Conservation (phyloP, 2,888 invertebrate species). For the Lepas anatifera region DNA sequence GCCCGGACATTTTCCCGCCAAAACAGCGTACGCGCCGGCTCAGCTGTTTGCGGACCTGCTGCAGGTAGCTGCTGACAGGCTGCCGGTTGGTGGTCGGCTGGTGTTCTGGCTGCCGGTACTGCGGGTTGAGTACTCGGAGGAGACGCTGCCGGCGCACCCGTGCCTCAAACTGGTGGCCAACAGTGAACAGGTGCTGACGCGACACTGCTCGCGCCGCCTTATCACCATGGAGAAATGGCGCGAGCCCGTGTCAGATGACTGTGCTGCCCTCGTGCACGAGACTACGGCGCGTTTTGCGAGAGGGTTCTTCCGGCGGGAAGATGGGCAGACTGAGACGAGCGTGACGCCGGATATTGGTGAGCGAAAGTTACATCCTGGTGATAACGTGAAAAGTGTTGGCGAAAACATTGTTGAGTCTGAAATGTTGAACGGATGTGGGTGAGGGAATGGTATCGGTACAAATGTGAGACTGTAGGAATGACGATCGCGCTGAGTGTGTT, state of each 20-base stretch:
- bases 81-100: slow-evolving; percentile 61
- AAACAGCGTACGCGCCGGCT: slow-evolving; percentile 69
- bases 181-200: slow-evolving; percentile 77
- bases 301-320: neutral
- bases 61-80: slow-evolving; percentile 61
- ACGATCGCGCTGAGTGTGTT: no score
- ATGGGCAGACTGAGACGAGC: no score
- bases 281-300: neutral
- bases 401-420: no score
- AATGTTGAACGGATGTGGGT: no score
- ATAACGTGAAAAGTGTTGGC: no score
- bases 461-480: no score
- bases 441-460: no score
- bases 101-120: slow-evolving; percentile 94
- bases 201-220: slow-evolving; percentile 64
- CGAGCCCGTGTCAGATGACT: neutral
- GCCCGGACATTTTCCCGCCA: no score
- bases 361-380: no score
- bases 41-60: slow-evolving; percentile 75
- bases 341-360: no score
- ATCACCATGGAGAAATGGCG: slow-evolving; percentile 66
- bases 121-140: slow-evolving; percentile 57
- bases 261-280: neutral
- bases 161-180: slow-evolving; percentile 64
- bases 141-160: slow-evolving; percentile 65